These are phyloP conservation scores for Cremastinae sp. DNA, from an alignment of 2,888 invertebrate genomes.

Conservation along the genomic window DNA sequence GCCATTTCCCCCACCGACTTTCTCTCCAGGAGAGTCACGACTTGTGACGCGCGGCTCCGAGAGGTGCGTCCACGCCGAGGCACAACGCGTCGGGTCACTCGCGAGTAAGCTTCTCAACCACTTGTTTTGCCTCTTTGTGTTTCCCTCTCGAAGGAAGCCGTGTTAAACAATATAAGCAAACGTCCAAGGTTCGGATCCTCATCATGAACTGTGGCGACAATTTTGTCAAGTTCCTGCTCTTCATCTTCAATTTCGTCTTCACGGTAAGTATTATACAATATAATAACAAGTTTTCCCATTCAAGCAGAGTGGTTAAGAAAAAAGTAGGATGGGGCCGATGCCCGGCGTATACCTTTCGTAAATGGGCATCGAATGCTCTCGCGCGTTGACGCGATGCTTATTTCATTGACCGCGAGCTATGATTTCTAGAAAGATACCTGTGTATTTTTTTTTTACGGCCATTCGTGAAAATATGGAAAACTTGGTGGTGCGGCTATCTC, in stretches of 20 bases:
- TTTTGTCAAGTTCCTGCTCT: slow-evolving; percentile 91
- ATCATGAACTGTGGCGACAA: slow-evolving; percentile 85
- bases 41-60: slow-evolving; percentile 10
- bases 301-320: not conserved
- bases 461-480: too few species aligned
- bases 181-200: slow-evolving; percentile 8
- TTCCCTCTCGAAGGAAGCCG: not conserved
- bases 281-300: slow-evolving; percentile 8
- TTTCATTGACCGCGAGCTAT: not conserved
- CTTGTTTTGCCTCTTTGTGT: not conserved
- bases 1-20: slow-evolving; percentile 7
- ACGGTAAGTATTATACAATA: too few species aligned
- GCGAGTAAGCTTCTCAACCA: slow-evolving; percentile 11
- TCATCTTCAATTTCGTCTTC: slow-evolving; percentile 89
- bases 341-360: too few species aligned
- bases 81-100: slow-evolving; percentile 39
- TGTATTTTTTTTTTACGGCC: too few species aligned
- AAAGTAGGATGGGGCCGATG: not conserved
- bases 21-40: slow-evolving; percentile 1
- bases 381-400: not conserved
- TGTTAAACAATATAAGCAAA: not conserved
- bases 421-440: not conserved
- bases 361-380: too few species aligned
- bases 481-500: too few species aligned
- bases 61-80: slow-evolving; percentile 26